Percentiles rank a stretch among this genome's conserved stretches.
These are phyloP conservation scores for Megaleporinus macrocephalus DNA, from an alignment of 2,113 vertebrate genomes.

Conservation along the genomic window DNA sequence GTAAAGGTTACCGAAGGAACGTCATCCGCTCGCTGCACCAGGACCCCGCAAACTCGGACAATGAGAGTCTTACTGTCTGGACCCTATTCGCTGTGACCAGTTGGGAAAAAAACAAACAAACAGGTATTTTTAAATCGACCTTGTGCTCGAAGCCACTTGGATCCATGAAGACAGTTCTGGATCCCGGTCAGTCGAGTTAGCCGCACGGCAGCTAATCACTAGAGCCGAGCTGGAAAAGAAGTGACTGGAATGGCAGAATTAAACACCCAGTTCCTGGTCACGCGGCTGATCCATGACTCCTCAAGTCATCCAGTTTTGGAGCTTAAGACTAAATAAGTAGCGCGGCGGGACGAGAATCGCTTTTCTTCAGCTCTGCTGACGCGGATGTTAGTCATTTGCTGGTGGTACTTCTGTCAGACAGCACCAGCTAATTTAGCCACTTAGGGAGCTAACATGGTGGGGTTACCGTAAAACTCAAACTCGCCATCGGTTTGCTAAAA, in stretches of 20 bases:
- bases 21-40: not conserved
- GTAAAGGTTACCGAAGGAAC: conserved; percentile 17
- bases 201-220: not conserved
- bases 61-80: not conserved
- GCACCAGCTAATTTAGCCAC: not conserved
- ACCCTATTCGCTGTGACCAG: not conserved
- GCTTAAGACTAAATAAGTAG: not conserved
- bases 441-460: not conserved
- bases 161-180: not conserved
- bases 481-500: too few species aligned
- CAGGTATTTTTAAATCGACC: conserved; percentile 2
- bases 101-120: not conserved
- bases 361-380: not conserved
- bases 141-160: not conserved
- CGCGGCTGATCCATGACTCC: not conserved
- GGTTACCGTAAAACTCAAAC: too few species aligned
- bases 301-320: not conserved
- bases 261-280: not conserved
- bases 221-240: too few species aligned
- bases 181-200: not conserved
- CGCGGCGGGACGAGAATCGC: too few species aligned
- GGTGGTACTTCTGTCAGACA: not conserved
- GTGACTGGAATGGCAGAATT: not conserved
- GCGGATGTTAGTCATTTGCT: not conserved
- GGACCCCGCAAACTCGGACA: not conserved